Evolutionary conservation across 1,140 invertebrate species (phyloP).

Genomic region (Homalodisca vitripennis): DNA sequence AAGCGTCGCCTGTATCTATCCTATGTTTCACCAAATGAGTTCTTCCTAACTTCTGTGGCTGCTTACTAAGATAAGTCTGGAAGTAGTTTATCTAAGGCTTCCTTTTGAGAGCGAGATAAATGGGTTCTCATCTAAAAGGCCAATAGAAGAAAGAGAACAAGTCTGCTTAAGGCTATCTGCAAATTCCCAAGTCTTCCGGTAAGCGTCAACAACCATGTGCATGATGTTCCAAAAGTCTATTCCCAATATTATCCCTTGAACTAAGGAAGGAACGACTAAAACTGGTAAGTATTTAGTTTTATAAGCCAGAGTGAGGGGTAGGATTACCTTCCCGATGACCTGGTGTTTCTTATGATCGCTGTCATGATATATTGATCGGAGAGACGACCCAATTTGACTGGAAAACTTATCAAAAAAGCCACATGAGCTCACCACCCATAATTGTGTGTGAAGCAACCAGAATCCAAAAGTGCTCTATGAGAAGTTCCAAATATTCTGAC

Average conservation of each 20-base stretch:
- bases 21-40: background rate
- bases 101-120: background rate
- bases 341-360: background rate
- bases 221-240: constrained; percentile 6
- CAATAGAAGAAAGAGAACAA: background rate
- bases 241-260: background rate
- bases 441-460: background rate
- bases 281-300: background rate
- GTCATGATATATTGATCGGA: background rate
- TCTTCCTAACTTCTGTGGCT: background rate
- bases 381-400: background rate
- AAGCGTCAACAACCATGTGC: background rate
- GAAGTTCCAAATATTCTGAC: background rate
- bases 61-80: background rate
- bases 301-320: background rate
- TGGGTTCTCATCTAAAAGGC: background rate
- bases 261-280: background rate
- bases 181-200: background rate
- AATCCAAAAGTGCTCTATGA: background rate
- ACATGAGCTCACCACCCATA: background rate
- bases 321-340: background rate
- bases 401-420: background rate
- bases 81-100: background rate
- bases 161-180: background rate
- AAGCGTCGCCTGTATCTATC: background rate